Conservation (phyloP, 2,888 invertebrate genomes). For the Synergus itoensis region DNA sequence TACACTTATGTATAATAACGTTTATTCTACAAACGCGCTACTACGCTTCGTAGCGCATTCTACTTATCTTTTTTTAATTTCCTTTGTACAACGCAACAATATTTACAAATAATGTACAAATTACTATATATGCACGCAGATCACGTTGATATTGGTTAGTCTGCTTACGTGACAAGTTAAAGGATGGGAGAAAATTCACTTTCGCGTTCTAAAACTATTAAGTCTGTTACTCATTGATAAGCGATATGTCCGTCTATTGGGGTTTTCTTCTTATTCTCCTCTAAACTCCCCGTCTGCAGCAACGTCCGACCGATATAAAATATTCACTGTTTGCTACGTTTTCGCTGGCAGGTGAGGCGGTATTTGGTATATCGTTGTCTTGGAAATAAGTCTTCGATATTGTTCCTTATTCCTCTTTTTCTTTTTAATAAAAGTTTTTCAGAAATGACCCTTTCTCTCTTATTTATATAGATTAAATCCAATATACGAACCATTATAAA, state of each 20-base stretch:
- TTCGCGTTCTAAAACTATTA: constrained; percentile 63
- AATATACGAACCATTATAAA: not conserved
- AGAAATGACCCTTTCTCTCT: constrained; percentile 7
- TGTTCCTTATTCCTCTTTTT: not conserved
- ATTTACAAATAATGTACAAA: constrained; percentile 76
- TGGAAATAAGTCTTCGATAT: constrained; percentile 41
- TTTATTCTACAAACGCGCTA: constrained; percentile 69
- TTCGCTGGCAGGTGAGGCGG: constrained; percentile 40
- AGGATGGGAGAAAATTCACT: constrained; percentile 36
- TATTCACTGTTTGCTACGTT: constrained; percentile 55
- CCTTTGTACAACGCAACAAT: constrained; percentile 75
- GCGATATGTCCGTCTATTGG: constrained; percentile 72
- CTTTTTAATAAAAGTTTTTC: constrained; percentile 26
- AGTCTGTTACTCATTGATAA: constrained; percentile 68
- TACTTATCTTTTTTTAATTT: constrained; percentile 49
- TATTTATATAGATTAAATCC: not conserved
- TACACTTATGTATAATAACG: constrained; percentile 73
- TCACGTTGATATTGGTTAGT: constrained; percentile 66
- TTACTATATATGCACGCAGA: constrained; percentile 62
- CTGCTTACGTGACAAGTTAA: constrained; percentile 53
- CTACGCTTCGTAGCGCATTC: constrained; percentile 64
- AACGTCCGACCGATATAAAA: constrained; percentile 57
- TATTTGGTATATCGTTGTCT: constrained; percentile 24
- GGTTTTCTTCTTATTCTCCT: constrained; percentile 49
- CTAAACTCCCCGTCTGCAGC: constrained; percentile 52